A percentile compares a stretch with the other conserved stretches of the same genome.
Evolutionary conservation across 2,797 vertebrate species (phyloP).

Genomic region (Serranus cabrilla): DNA sequence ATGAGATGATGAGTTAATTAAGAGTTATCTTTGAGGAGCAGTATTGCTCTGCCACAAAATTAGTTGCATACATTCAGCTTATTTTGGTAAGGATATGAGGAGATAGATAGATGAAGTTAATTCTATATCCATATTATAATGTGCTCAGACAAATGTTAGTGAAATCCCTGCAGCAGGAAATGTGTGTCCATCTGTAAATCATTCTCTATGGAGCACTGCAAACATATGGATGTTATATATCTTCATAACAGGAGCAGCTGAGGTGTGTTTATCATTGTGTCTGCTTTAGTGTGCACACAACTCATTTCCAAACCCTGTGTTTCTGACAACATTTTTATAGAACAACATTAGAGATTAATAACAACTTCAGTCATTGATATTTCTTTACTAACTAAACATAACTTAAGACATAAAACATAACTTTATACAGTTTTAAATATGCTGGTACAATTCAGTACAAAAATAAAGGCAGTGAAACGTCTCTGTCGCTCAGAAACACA

Average conservation of each 20-base stretch:
- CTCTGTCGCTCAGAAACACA: slow-evolving; percentile 64
- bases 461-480: slow-evolving; percentile 86
- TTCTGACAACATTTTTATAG: slow-evolving; percentile 69
- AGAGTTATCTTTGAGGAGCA: not conserved
- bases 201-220: not conserved
- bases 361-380: slow-evolving; percentile 85
- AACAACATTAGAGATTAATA: slow-evolving; percentile 74
- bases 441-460: slow-evolving; percentile 88
- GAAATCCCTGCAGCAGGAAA: not conserved
- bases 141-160: not conserved
- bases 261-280: not conserved
- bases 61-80: not conserved
- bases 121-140: not conserved
- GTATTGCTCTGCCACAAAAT: not conserved
- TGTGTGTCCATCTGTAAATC: not conserved
- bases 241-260: not conserved
- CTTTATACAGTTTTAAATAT: slow-evolving; percentile 90
- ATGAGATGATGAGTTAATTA: too few species aligned
- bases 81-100: not conserved
- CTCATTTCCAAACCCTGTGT: slow-evolving; percentile 38
- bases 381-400: slow-evolving; percentile 87
- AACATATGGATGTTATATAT: not conserved
- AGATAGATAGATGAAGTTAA: too few species aligned
- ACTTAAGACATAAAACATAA: slow-evolving; percentile 87
- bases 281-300: slow-evolving; percentile 8